These are phyloP conservation scores for Dasyurus viverrinus DNA, from an alignment of 2,113 vertebrate species.

Conservation along the genomic window DNA sequence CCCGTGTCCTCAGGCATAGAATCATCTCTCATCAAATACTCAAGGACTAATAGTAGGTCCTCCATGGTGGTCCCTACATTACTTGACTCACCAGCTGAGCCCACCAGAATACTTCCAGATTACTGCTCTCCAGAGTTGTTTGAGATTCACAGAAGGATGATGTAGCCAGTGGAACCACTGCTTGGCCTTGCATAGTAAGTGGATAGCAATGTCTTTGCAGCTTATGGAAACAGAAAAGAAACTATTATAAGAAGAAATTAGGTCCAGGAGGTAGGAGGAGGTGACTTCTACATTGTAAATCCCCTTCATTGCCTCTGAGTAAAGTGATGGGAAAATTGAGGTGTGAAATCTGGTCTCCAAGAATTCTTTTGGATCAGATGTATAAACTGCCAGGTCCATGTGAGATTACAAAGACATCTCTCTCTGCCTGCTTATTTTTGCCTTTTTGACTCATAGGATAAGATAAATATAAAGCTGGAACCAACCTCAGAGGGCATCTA, in stretches of 20 bases:
- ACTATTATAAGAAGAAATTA: neutral
- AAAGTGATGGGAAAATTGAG: accelerated
- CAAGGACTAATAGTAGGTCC: neutral
- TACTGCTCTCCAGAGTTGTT: neutral
- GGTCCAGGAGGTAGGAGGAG: neutral
- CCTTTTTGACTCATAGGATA: neutral
- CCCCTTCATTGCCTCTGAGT: neutral
- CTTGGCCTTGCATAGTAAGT: neutral
- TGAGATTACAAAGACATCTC: neutral
- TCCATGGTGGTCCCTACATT: neutral
- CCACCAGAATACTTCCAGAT: neutral
- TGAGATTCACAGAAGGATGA: neutral
- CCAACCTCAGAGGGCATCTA: neutral
- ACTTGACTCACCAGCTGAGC: neutral
- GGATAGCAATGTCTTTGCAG: neutral
- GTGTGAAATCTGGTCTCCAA: neutral
- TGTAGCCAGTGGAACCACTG: neutral
- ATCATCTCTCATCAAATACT: neutral
- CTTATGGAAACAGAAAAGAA: neutral
- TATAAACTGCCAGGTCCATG: neutral
- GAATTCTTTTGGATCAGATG: neutral
- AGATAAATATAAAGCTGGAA: neutral
- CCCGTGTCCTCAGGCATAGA: neutral
- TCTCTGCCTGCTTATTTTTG: neutral
- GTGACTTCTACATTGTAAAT: neutral